Conservation (phyloP, 2,797 vertebrate genomes). For the Centroberyx gerrardi region DNA sequence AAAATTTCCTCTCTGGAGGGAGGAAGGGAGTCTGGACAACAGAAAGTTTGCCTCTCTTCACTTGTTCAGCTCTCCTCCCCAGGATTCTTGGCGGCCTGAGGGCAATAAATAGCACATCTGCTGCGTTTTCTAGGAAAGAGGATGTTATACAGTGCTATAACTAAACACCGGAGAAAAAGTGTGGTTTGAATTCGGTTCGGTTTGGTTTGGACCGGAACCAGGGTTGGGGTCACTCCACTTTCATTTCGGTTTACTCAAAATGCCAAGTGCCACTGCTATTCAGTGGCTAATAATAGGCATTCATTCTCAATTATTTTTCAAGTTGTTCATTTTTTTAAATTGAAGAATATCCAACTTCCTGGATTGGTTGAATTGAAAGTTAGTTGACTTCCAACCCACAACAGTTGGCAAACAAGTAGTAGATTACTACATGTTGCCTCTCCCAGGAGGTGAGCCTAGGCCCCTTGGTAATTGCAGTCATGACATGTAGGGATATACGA, state of each 20-base stretch:
- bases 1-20: constrained; percentile 68
- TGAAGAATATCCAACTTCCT: not conserved
- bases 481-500: constrained; percentile 56
- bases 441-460: constrained; percentile 58
- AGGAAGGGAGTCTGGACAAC: constrained; percentile 63
- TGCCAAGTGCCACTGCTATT: constrained; percentile 42
- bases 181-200: constrained; percentile 53
- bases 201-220: constrained; percentile 50
- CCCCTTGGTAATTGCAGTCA: constrained; percentile 46
- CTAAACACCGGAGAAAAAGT: constrained; percentile 46
- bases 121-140: constrained; percentile 76
- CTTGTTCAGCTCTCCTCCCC: constrained; percentile 70
- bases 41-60: constrained; percentile 60
- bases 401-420: constrained; percentile 30
- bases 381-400: constrained; percentile 24
- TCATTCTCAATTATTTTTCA: constrained; percentile 44
- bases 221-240: constrained; percentile 45
- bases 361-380: not conserved
- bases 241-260: constrained; percentile 58
- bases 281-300: constrained; percentile 58
- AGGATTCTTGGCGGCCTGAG: constrained; percentile 73
- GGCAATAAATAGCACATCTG: constrained; percentile 81
- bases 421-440: constrained; percentile 46
- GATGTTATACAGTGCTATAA: constrained; percentile 56
- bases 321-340: constrained; percentile 45